phyloP scores from a whole-genome alignment of 2,888 invertebrate species.

The Phyllotreta cruciferae region DNA sequence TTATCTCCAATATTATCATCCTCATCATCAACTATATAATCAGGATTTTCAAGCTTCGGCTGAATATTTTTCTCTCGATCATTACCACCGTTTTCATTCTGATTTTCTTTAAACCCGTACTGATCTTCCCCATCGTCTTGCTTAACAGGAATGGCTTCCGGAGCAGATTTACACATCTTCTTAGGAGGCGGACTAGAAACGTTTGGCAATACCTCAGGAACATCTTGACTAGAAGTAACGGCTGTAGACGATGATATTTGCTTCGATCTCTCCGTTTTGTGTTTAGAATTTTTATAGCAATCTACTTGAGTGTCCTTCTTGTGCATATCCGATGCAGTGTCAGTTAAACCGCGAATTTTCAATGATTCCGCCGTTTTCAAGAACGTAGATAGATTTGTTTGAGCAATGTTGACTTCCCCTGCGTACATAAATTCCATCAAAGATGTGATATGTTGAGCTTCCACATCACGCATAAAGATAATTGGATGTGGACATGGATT shows the following conservation, averaged over 20 bases:
- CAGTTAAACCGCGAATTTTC: slow-evolving; percentile 80
- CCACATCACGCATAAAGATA: slow-evolving; percentile 85
- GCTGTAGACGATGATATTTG: slow-evolving; percentile 46
- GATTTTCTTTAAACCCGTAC: slow-evolving; percentile 51
- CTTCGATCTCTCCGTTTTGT: slow-evolving; percentile 35
- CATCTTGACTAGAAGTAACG: slow-evolving; percentile 59
- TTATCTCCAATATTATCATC: slow-evolving; percentile 57
- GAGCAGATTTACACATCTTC: slow-evolving; percentile 50
- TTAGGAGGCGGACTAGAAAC: slow-evolving; percentile 48
- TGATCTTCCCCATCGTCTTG: slow-evolving; percentile 51
- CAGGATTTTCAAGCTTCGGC: slow-evolving; percentile 77
- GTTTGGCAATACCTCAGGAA: slow-evolving; percentile 42
- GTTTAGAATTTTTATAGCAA: slow-evolving; percentile 32
- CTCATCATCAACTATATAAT: slow-evolving; percentile 76
- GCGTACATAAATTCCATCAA: slow-evolving; percentile 87
- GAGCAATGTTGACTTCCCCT: slow-evolving; percentile 83
- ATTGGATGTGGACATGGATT: slow-evolving; percentile 87
- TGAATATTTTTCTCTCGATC: slow-evolving; percentile 56
- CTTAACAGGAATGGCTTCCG: slow-evolving; percentile 45
- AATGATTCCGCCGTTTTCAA: slow-evolving; percentile 80
- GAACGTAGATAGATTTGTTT: slow-evolving; percentile 78
- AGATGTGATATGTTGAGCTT: slow-evolving; percentile 78
- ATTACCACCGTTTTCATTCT: slow-evolving; percentile 40
- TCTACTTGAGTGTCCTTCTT: slow-evolving; percentile 25
- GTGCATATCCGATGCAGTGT: slow-evolving; percentile 60